Evolutionary conservation across 2,888 invertebrate species (phyloP).

Genomic region (Nephrotoma flavescens): DNA sequence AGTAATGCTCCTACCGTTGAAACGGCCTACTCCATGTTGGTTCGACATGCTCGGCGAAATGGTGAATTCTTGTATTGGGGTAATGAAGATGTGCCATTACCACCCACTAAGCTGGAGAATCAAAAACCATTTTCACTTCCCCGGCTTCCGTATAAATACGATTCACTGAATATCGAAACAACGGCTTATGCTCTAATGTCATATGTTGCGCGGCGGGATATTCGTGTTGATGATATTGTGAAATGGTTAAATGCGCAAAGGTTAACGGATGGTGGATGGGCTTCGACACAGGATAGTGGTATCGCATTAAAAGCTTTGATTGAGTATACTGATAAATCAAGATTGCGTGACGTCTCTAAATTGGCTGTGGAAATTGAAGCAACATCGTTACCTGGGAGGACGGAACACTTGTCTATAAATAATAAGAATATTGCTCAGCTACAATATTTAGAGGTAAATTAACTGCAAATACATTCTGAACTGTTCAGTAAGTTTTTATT

Average conservation of each 20-base stretch:
- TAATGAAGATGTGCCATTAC: slow-evolving; percentile 57
- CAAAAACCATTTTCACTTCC: slow-evolving; percentile 83
- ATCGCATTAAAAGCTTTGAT: slow-evolving; percentile 78
- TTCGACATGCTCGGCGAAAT: slow-evolving; percentile 47
- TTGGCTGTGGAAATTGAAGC: slow-evolving; percentile 71
- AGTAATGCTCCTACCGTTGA: slow-evolving; percentile 77
- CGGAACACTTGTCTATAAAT: slow-evolving; percentile 50
- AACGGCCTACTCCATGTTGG: slow-evolving; percentile 61
- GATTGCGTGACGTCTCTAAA: slow-evolving; percentile 70
- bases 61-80: slow-evolving; percentile 83
- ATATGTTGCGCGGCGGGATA: slow-evolving; percentile 72
- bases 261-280: slow-evolving; percentile 76
- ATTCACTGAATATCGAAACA: slow-evolving; percentile 82
- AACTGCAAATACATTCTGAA: slow-evolving; percentile 8
- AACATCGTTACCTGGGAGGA: slow-evolving; percentile 56
- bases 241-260: slow-evolving; percentile 84
- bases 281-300: slow-evolving; percentile 78
- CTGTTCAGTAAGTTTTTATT: slow-evolving; percentile 2
- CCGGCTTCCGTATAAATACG: slow-evolving; percentile 73
- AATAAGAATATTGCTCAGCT: slow-evolving; percentile 63
- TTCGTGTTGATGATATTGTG: slow-evolving; percentile 69
- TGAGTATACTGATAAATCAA: slow-evolving; percentile 73
- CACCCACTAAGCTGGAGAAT: slow-evolving; percentile 76
- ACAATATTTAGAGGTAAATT: slow-evolving; percentile 56
- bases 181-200: slow-evolving; percentile 85